Base-by-base conservation (phyloP, 2,113 vertebrate species). In the Capra hircus region DNA sequence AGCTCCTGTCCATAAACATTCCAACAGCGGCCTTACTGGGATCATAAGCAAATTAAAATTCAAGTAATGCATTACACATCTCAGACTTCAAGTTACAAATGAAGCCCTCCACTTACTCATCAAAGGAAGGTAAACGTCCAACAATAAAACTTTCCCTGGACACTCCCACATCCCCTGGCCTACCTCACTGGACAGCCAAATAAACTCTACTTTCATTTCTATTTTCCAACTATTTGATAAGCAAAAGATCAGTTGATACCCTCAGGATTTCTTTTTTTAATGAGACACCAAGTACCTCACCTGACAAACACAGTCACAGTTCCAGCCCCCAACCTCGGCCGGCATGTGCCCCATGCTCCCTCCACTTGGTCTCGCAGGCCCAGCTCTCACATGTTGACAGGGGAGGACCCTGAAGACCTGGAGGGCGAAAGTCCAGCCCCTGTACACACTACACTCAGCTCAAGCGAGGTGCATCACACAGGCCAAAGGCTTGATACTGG, bases 271-370 rank as follows among this genome's bases (percentile, higher is more conserved):
- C 36, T 77, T 59, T 45, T 82, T 33, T 80, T 28, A 78, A 33
- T 15, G 33, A 80, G 64, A 91, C 52, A 28, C 28, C 12, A 33
- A 64, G 13, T 0, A 4, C 6, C 17, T 16, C 0, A 8, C 33
- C 33, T 25, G 16, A 16, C 16, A 21, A 30, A 52, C 27, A 19
- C 3, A 0, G 30, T 28, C 57, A 36, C 1, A 0, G 92, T 9
- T 7, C 17, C 33, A 25, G 60, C 50, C 19, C 59, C 59, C 36
- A 6, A 3, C 23, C 52, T 7, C 0, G 0, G 33, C 23, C 12
- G 2, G 74, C 5, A 11, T 5, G 30, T 3, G 10, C 33, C 43
- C 77, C 43, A 2, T 1, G 53, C 40, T 50, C 55, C 43, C 28
- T 30, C 52, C 33, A 8, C 30, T 52, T 23, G 50, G 50, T 30